Evolutionary conservation across 2,113 vertebrate species (phyloP).

Genomic region (Pelecanus crispus): DNA sequence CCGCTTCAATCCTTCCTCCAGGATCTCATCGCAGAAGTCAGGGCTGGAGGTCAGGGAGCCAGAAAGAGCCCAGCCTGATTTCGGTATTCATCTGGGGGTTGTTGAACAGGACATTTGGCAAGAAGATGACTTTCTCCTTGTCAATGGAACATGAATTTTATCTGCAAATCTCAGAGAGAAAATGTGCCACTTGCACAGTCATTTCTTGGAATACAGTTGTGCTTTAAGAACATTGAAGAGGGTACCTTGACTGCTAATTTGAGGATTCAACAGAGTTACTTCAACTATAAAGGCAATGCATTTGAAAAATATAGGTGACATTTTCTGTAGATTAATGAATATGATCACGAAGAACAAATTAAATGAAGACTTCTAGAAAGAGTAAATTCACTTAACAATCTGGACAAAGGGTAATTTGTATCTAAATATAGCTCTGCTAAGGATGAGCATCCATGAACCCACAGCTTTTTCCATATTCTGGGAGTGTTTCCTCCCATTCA

Average conservation of each 20-base stretch:
- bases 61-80: background rate
- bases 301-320: background rate
- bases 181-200: background rate
- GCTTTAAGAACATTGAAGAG: background rate
- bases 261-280: background rate
- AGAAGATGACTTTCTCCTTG: background rate
- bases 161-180: background rate
- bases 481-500: background rate
- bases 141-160: background rate
- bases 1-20: background rate
- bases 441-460: background rate
- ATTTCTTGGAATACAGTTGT: background rate
- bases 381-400: slow-evolving; percentile 31
- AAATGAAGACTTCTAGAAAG: slow-evolving; percentile 29
- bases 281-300: background rate
- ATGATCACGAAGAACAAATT: slow-evolving; percentile 13
- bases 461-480: background rate
- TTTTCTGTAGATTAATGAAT: slow-evolving; percentile 23
- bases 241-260: background rate
- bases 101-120: background rate
- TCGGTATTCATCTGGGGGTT: background rate
- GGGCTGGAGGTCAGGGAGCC: background rate
- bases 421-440: slow-evolving; percentile 11
- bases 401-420: background rate
- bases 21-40: fast-evolving